A percentile compares a stretch with the other conserved stretches of the same genome.
These are phyloP conservation scores for Chascanopsetta lugubris DNA, from an alignment of 2,113 vertebrate species.

Conservation along the genomic window DNA sequence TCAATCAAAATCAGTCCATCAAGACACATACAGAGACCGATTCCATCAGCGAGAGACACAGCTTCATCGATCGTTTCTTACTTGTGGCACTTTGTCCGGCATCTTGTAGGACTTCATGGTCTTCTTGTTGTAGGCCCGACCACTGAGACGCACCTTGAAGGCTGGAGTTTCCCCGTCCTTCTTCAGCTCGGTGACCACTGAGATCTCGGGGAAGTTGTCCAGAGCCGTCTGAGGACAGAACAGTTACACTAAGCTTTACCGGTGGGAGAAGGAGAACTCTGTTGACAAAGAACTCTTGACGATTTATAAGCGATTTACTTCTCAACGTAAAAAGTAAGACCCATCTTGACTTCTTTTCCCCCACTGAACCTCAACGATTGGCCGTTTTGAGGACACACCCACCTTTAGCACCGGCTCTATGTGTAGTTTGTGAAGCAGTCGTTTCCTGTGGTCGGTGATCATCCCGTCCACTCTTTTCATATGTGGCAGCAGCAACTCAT, in stretches of 20 bases:
- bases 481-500: conserved; percentile 94
- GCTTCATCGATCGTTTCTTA: conserved; percentile 61
- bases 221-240: conserved; percentile 86
- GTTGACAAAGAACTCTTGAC: neutral
- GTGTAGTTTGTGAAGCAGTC: conserved; percentile 90
- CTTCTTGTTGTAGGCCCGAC: conserved; percentile 95
- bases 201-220: conserved; percentile 96
- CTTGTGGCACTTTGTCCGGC: conserved; percentile 89
- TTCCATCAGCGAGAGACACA: neutral
- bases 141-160: conserved; percentile 95
- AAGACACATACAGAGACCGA: neutral
- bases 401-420: conserved; percentile 95
- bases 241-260: neutral
- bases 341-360: neutral
- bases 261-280: neutral
- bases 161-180: conserved; percentile 86
- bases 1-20: neutral
- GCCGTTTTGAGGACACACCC: conserved; percentile 13
- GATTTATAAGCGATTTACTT: neutral
- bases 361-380: neutral
- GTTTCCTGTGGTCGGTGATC: conserved; percentile 93
- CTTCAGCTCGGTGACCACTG: conserved; percentile 88
- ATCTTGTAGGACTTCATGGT: conserved; percentile 92
- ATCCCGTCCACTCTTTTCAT: conserved; percentile 96
- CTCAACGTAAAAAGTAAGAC: neutral